A percentile compares a stretch with the other conserved stretches of the same genome.
phyloP scores from a whole-genome alignment of 2,113 vertebrate species.

The Nanorana parkeri region DNA sequence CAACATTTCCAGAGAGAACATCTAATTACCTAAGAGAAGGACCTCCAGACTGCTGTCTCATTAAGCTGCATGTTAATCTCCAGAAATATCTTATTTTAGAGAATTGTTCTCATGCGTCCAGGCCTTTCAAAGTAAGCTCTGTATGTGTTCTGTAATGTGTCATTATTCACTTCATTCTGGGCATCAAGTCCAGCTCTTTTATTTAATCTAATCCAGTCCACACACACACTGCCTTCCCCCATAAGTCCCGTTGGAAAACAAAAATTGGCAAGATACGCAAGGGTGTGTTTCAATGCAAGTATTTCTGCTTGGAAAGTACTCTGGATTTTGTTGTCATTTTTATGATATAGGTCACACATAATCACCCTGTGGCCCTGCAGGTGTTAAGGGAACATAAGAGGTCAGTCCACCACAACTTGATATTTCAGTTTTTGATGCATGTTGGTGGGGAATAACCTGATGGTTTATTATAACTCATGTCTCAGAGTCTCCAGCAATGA shows the following conservation, averaged over 20 bases:
- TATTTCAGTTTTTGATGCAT: too few species aligned
- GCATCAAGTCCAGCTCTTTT: background rate
- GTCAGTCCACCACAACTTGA: too few species aligned
- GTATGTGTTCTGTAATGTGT: background rate
- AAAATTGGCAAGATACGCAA: slow-evolving; percentile 9
- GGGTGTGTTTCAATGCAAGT: slow-evolving; percentile 35
- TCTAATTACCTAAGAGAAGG: background rate
- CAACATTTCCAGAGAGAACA: background rate
- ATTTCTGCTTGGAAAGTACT: slow-evolving; percentile 10
- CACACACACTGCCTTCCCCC: slow-evolving; percentile 28
- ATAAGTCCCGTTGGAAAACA: slow-evolving; percentile 21
- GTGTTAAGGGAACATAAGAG: background rate
- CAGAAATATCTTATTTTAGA: slow-evolving; percentile 18
- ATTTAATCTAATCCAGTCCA: slow-evolving; percentile 36
- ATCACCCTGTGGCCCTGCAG: too few species aligned
- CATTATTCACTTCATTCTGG: slow-evolving; percentile 12
- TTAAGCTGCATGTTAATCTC: slow-evolving; percentile 8
- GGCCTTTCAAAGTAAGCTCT: background rate
- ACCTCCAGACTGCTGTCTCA: background rate
- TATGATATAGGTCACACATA: too few species aligned
- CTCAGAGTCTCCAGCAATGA: too few species aligned
- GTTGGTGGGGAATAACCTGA: too few species aligned
- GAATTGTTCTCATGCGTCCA: slow-evolving; percentile 5
- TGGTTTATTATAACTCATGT: too few species aligned
- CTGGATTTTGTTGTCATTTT: slow-evolving; percentile 4